Base-by-base conservation (phyloP, 2,888 invertebrate species). In the Oligia strigilis region DNA sequence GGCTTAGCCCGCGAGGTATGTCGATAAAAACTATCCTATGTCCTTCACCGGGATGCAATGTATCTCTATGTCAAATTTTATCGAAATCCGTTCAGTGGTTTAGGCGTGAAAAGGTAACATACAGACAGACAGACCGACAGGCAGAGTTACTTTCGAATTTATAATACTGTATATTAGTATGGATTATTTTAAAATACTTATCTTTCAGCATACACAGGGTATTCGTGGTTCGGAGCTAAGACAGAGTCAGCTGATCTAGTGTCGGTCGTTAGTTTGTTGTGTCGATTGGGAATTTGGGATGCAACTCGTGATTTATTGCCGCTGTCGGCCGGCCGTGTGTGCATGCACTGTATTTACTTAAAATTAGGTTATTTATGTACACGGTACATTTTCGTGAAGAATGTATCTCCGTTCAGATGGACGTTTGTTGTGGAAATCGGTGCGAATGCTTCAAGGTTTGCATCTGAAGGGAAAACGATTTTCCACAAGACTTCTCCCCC, bases 231-330 rank as follows among this genome's bases (percentile, higher is more conserved):
- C 29, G 3, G 78, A 83, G 72, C 40, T 83, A 62, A 83, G 83
- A 78, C 78, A 83, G 83, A 83, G 29, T 40, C 80, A 67, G 82
- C 55, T 70, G 70, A 71, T 83, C 43, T 43, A 78, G 36, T 29
- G 62, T 14, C 46, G 40, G 71, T 46, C 72, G 84, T 55, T 62
- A 78, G 75, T 60, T 75, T n/a, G 62, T 40, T 64, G 72, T 55
- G 66, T 72, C 46, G 78, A 83, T 62, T 60, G 43, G 29, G 29
- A 29, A 29, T 29, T 29, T 29, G 29, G 58, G 29, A 78, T 81
- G 78, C 72, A 83, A 40, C 40, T 17, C 46, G 3, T 29, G 78
- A 81, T 81, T 78, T 81, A 81, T 81, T 14, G 5, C 55, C 14
- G 46, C 60, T 78, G 75, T 40, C 60, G 14, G 49, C 29, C 5